Base-by-base conservation (phyloP, 2,797 vertebrate species). In the Esox masquinongy region DNA sequence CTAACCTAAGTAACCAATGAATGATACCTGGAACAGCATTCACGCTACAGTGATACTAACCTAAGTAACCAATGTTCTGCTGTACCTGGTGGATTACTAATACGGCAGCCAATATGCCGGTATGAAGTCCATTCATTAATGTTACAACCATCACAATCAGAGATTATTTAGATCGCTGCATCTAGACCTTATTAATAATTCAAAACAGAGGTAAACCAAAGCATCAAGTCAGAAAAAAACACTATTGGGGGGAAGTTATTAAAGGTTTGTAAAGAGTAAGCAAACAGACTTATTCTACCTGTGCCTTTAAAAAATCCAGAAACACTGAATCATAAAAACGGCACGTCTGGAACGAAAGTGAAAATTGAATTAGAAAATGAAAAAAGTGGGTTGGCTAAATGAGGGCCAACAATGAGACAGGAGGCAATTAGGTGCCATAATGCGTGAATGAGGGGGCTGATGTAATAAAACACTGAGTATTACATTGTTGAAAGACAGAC, bases 401-500 rank as follows among this genome's bases (percentile, higher is more conserved):
- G 26, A 64, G 26, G 26, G 26, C 26, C 61, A 64, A 64, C 61
- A 29, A 16, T 15, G 26, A 64, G 26, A 26, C 26, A 31, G 26
- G 26, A 12, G 43, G 59, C 67, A 39, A 70, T 72, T 68, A 77
- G 69, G 67, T n/a, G 61, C 31, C 24, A 63, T 64, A 61, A 64
- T 15, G 74, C 61, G 24, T 34, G 15, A 39, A 14, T n/a, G 47
- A 74, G 71, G 63, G 56, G 14, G 39, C 61, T 68, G 67, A 72
- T 73, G 51, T 49, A 39, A 66, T 50, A 68, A 31, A 64, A 79
- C 47, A 68, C 75, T 76, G 72, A 43, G 50, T 59, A 68, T 66
- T 61, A 29, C 72, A 70, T 68, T 53, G 0, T 31, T 17, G 26
- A 73, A 53, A 51, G 59, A 19, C 63, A 79, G 53, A 72, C 77